These are phyloP conservation scores for Leucophenga montana DNA, from an alignment of 2,888 invertebrate species.

Conservation along the genomic window DNA sequence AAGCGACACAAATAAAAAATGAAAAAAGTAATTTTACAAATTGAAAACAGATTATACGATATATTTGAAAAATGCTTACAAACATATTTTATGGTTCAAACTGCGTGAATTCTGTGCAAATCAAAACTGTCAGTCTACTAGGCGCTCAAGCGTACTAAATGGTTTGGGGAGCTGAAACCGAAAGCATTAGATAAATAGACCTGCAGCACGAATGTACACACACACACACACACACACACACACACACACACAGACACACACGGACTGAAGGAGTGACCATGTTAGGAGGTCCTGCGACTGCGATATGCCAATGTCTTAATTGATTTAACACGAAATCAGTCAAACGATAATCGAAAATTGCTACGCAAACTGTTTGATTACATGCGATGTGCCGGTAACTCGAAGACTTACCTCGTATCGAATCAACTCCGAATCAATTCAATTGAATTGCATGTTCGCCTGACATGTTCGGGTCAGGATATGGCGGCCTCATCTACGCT, in stretches of 20 bases:
- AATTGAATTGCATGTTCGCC: not conserved
- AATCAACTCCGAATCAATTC: slow-evolving; percentile 2
- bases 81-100: not conserved
- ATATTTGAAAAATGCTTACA: not conserved
- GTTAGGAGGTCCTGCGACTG: too few species aligned
- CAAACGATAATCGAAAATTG: slow-evolving; percentile 67
- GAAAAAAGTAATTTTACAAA: slow-evolving; percentile 1
- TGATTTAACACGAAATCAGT: slow-evolving; percentile 67
- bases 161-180: not conserved
- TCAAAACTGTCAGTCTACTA: slow-evolving; percentile 4
- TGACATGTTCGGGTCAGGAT: too few species aligned
- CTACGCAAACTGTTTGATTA: slow-evolving; percentile 67
- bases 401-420: not conserved
- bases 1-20: not conserved
- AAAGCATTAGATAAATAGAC: slow-evolving; percentile 21
- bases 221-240: slow-evolving; percentile 10
- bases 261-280: not conserved
- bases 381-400: slow-evolving; percentile 53
- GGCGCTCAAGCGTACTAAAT: not conserved
- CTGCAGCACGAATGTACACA: slow-evolving; percentile 8
- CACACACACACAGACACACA: too few species aligned
- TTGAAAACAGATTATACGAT: slow-evolving; percentile 16
- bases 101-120: not conserved
- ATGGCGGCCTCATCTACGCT: too few species aligned
- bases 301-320: slow-evolving; percentile 53